phyloP scores from a whole-genome alignment of 2,797 vertebrate genomes.

The Thaleichthys pacificus region DNA sequence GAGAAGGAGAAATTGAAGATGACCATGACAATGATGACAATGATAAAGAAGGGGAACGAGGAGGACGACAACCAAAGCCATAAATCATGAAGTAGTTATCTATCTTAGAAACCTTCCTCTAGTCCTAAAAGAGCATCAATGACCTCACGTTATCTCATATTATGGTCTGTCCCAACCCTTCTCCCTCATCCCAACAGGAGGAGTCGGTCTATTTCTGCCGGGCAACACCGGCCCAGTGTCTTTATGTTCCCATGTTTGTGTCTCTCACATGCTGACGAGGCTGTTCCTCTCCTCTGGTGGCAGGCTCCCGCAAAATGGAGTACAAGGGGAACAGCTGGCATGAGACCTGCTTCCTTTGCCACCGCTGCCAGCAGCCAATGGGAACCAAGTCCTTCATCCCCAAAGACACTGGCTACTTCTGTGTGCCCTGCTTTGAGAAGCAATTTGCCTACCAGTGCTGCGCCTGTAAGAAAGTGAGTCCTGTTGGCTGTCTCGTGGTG shows the following conservation, averaged over 20 bases:
- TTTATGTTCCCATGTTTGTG: conserved; percentile 46
- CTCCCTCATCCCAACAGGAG: conserved; percentile 20
- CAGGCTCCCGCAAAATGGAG: conserved; percentile 98
- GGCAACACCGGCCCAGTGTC: not conserved
- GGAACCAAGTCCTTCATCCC: conserved; percentile 95
- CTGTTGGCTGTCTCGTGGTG: not conserved
- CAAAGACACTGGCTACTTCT: conserved; percentile 88
- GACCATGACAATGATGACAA: no score
- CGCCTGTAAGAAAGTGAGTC: conserved; percentile 91
- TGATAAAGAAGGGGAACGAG: no score
- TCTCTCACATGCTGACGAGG: conserved; percentile 63
- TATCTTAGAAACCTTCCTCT: not conserved
- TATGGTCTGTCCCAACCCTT: no score
- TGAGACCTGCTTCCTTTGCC: conserved; percentile 94
- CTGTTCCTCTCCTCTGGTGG: conserved; percentile 50
- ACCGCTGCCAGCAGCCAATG: conserved; percentile 89
- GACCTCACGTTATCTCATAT: not conserved
- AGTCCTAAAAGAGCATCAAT: conserved; percentile 14
- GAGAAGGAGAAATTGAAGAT: no score
- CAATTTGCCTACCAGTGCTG: conserved; percentile 92
- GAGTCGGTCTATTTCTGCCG: conserved; percentile 37
- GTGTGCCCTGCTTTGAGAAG: conserved; percentile 93
- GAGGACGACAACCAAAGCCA: not conserved
- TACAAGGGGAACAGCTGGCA: conserved; percentile 97
- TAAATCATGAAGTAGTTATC: no score